These are phyloP conservation scores for Acronicta alni DNA, from an alignment of 2,888 invertebrate genomes.

Conservation along the genomic window DNA sequence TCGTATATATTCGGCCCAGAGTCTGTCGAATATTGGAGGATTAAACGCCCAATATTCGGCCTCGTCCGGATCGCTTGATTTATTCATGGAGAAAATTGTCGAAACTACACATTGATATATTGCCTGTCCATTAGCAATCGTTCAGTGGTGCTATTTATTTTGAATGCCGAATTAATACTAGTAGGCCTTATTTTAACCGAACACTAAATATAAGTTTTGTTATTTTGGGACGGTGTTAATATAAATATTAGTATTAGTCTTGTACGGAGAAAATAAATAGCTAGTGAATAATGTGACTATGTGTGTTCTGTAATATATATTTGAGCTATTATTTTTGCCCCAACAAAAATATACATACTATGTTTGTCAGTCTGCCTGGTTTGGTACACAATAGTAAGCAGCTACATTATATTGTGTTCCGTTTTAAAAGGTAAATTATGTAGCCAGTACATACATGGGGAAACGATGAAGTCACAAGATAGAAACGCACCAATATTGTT, in stretches of 20 bases:
- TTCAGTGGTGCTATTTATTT: constrained; percentile 40
- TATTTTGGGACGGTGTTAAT: constrained; percentile 16
- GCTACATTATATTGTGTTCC: too few relatives aligned
- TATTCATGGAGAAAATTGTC: constrained; percentile 58
- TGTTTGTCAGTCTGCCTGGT: too few relatives aligned
- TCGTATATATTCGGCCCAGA: constrained; percentile 19
- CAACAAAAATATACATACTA: constrained; percentile 1
- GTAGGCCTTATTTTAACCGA: constrained; percentile 23
- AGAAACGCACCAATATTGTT: too few relatives aligned
- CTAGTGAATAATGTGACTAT: constrained; percentile 10
- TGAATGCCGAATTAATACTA: constrained; percentile 33
- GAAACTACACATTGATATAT: constrained; percentile 51
- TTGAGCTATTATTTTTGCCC: constrained; percentile 9
- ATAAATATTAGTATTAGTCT: constrained; percentile 12
- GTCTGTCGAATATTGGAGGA: constrained; percentile 50
- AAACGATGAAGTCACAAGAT: too few relatives aligned
- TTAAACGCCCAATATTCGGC: constrained; percentile 43
- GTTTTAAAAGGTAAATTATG: too few relatives aligned
- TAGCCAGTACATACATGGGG: too few relatives aligned
- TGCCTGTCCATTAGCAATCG: constrained; percentile 46
- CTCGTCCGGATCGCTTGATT: constrained; percentile 30
- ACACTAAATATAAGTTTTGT: constrained; percentile 25
- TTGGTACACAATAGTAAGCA: too few relatives aligned
- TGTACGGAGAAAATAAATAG: constrained; percentile 17
- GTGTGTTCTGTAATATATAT: constrained; percentile 12